Evolutionary conservation across 2,797 vertebrate genomes (phyloP).

Genomic region (Pogonophryne albipinna): DNA sequence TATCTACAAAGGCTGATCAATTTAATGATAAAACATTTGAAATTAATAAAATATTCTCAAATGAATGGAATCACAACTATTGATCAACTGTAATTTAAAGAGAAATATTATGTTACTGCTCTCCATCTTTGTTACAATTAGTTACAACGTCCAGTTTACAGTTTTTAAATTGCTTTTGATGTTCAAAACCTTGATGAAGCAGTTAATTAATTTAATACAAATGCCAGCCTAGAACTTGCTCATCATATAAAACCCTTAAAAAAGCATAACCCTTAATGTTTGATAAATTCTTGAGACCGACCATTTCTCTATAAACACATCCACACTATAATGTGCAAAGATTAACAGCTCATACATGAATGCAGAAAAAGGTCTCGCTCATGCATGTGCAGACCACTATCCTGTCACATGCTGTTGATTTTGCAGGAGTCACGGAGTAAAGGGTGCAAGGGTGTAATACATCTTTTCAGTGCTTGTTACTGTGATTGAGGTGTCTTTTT

Average conservation of each 20-base stretch:
- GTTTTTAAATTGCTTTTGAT: too few species aligned
- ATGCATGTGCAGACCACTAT: constrained; percentile 12
- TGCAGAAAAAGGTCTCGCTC: background rate
- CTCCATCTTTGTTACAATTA: background rate
- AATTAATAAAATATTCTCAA: background rate
- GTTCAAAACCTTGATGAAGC: too few species aligned
- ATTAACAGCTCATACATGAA: constrained; percentile 12
- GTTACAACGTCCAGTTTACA: background rate
- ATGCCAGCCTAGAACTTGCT: background rate
- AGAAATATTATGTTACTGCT: background rate
- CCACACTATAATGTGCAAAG: constrained; percentile 4
- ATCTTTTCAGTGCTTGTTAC: constrained; percentile 33
- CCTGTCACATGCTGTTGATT: constrained; percentile 35
- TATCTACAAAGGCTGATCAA: constrained; percentile 8
- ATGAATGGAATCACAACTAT: background rate
- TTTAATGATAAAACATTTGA: background rate
- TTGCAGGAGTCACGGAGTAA: constrained; percentile 36
- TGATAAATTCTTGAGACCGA: background rate
- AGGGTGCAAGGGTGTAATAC: constrained; percentile 42
- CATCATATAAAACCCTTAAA: background rate
- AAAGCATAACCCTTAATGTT: too few species aligned
- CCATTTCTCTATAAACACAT: background rate
- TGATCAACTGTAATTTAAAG: background rate
- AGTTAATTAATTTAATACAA: too few species aligned
- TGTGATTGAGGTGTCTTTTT: constrained; percentile 46